phyloP scores from a whole-genome alignment of 64 coral and sea anemone genomes.

The Pachyseris speciosa region DNA sequence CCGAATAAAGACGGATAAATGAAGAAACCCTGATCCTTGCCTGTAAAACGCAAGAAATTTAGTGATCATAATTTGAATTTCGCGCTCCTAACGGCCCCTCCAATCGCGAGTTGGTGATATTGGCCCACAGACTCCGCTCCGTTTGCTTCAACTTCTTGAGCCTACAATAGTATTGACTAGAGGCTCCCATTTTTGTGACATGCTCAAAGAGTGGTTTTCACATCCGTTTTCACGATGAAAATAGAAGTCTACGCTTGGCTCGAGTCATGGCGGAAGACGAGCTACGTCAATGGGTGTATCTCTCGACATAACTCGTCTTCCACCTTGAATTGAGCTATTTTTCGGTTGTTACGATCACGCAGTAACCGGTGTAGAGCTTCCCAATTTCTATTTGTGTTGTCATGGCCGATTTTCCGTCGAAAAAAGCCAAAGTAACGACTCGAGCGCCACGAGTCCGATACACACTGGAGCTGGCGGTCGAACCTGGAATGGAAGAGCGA shows the following conservation, averaged over 20 bases:
- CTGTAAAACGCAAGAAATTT: not conserved
- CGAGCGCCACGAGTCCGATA: not conserved
- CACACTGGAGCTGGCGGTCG: constrained; percentile 4
- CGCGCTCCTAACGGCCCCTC: not conserved
- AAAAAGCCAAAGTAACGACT: not conserved
- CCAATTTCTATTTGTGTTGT: too few relatives aligned
- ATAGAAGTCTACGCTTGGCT: too few relatives aligned
- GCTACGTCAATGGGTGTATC: not conserved
- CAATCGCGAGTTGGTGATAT: too few relatives aligned
- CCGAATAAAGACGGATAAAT: not conserved
- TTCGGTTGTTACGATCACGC: not conserved
- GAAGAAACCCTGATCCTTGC: not conserved
- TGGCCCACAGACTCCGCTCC: too few relatives aligned
- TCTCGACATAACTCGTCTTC: not conserved
- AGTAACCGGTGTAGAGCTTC: not conserved
- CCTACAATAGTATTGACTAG: not conserved
- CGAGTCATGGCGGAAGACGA: not conserved
- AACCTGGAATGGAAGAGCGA: constrained; percentile 46
- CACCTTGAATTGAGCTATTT: not conserved
- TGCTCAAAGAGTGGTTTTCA: too few relatives aligned
- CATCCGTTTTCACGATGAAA: too few relatives aligned
- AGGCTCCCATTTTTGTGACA: too few relatives aligned
- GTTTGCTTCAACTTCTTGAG: not conserved
- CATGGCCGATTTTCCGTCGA: too few relatives aligned
- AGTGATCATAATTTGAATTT: not conserved